Evolutionary conservation across 2,888 invertebrate species (phyloP).

Genomic region (Acleris holmiana): DNA sequence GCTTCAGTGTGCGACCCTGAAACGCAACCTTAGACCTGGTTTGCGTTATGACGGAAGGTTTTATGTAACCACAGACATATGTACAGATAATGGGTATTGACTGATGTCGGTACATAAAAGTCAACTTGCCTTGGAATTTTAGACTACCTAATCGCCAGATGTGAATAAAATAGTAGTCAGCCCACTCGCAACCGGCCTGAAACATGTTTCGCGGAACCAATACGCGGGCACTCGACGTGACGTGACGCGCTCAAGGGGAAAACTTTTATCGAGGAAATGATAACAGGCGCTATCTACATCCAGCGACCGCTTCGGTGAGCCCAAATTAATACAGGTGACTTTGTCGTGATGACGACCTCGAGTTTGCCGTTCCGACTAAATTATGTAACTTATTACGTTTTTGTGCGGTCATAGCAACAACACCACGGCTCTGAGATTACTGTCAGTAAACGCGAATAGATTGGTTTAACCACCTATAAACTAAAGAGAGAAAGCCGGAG

Average conservation of each 20-base stretch:
- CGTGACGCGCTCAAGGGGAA: constrained; percentile 26
- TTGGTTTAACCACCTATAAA: constrained; percentile 22
- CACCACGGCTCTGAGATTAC: not conserved
- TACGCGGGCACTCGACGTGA: constrained; percentile 26
- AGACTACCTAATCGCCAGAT: constrained; percentile 17
- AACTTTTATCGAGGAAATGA: constrained; percentile 32
- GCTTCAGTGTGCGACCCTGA: constrained; percentile 49
- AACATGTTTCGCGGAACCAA: constrained; percentile 26
- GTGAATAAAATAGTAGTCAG: constrained; percentile 7
- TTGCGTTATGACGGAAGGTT: constrained; percentile 34
- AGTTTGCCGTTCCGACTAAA: constrained; percentile 17
- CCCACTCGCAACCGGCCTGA: constrained; percentile 16
- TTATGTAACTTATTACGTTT: constrained; percentile 25
- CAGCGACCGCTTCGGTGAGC: constrained; percentile 20
- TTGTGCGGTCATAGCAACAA: constrained; percentile 5
- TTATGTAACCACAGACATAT: constrained; percentile 36
- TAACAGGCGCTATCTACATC: constrained; percentile 24
- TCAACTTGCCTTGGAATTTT: constrained; percentile 20
- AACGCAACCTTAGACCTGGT: constrained; percentile 43
- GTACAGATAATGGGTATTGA: constrained; percentile 36
- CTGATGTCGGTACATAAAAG: constrained; percentile 31
- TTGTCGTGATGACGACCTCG: constrained; percentile 21
- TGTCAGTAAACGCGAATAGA: constrained; percentile 21
- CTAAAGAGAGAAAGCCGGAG: constrained; percentile 35
- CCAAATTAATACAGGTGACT: constrained; percentile 16